Evolutionary conservation across 1,140 invertebrate species (phyloP), one percentile per base, ranked within the genome.

Genomic region (Papilio aristodemus): DNA sequence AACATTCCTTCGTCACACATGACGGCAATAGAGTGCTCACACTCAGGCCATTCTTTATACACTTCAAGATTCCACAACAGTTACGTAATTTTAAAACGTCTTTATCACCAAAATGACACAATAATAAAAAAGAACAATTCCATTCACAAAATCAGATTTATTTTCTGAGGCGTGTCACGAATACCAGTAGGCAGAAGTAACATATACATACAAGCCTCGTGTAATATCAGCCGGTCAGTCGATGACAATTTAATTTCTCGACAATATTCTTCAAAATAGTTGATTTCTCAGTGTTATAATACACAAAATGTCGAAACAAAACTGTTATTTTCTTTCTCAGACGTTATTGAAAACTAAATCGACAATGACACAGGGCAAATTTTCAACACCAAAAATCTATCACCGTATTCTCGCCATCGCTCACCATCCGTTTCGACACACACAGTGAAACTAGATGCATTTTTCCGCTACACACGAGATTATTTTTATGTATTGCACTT

Each of bases 201-300:
- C 86, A 86, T 91, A 91, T 90, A 90, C 87, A 91, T 91, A 89
- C 87, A 90, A 89, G 87, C 88, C 89, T 91, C 89, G 89, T 90
- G 89, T 90, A 91, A 90, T 90, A 91, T 91, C 89, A 91, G 89
- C 89, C 88, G 88, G 88, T 90, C 89, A 87, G 84, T 89, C 89
- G 87, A 91, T 89, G 86, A 90, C 89, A 90, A 91, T 88, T 77
- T 88, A 89, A 85, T 88, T 89, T 86, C 78, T 78, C 70, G 72
- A 86, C 81, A 84, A 79, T 80, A 85, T 86, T 83, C 83, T 75
- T 80, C 77, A 74, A 86, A 80, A 81, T 85, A 78, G 76, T 79
- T 75, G 66, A 80, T 80, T 74, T 83, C 86, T 76, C 77, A 68
- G 75, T 73, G 69, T 85, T 78, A 78, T 73, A 86, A 81, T 82